Percentiles rank a stretch among this genome's conserved stretches.
Evolutionary conservation across 2,113 vertebrate genomes (phyloP).

Genomic region (Xiphophorus maculatus): DNA sequence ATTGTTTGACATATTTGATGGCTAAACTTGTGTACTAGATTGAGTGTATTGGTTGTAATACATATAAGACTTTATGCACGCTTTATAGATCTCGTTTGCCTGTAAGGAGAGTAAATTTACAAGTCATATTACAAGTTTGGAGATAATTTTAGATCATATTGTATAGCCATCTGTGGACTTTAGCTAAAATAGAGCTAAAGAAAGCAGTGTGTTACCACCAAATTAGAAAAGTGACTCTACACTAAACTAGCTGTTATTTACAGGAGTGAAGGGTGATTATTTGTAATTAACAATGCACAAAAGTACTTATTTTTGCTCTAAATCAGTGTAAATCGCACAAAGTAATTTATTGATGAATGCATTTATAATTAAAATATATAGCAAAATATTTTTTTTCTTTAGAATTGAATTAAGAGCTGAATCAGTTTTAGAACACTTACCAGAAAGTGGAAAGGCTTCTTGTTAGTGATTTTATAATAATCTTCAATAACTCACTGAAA

Average conservation of each 20-base stretch:
- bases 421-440: neutral
- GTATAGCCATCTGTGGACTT: neutral
- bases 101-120: neutral
- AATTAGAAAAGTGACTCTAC: neutral
- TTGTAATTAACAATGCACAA: neutral
- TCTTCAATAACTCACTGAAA: neutral
- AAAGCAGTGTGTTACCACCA: neutral
- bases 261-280: neutral
- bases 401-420: neutral
- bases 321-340: neutral
- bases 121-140: neutral
- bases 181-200: neutral
- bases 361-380: neutral
- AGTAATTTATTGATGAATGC: neutral
- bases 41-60: neutral
- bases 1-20: no score
- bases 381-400: no score
- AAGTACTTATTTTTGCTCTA: conserved; percentile 16
- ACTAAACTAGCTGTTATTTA: neutral
- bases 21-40: neutral
- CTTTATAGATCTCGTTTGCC: neutral
- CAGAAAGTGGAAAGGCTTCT: neutral
- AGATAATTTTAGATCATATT: neutral
- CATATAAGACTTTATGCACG: neutral
- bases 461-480: neutral